Percentiles rank a stretch among this genome's conserved stretches.
phyloP scores from a whole-genome alignment of 2,888 invertebrate genomes.

The Mactromeris polynyma region DNA sequence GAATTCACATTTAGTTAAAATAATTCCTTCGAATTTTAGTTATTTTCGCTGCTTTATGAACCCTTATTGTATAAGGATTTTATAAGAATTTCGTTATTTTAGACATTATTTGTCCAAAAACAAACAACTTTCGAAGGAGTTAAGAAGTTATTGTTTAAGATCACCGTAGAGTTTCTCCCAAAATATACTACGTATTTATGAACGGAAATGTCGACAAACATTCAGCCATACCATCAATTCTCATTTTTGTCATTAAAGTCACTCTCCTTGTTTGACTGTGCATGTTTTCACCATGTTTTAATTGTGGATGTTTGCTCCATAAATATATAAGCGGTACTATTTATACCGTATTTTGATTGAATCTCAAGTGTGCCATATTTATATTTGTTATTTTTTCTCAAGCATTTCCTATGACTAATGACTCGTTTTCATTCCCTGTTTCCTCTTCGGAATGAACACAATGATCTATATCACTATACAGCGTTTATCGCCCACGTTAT shows the following conservation, averaged over 20 bases:
- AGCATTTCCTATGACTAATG: conserved; percentile 10
- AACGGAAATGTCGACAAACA: neutral
- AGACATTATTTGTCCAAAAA: neutral
- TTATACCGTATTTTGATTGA: neutral
- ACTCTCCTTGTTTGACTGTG: neutral
- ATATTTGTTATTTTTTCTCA: neutral
- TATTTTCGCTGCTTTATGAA: neutral
- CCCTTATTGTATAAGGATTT: no score
- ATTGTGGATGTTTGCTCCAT: neutral
- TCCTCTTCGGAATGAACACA: neutral
- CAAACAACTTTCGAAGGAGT: neutral
- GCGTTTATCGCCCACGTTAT: neutral
- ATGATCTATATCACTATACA: neutral
- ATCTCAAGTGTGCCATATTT: conserved; percentile 36
- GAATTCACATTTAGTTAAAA: neutral
- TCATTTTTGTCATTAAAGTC: neutral
- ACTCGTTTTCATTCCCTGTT: neutral
- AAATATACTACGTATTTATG: neutral
- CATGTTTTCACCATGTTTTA: conserved; percentile 21
- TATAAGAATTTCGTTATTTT: neutral
- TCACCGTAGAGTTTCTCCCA: neutral
- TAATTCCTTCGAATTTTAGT: neutral
- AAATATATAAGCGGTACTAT: neutral
- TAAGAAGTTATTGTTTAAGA: neutral
- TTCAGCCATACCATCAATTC: neutral